phyloP scores from a whole-genome alignment of 2,797 vertebrate species.

The Dendrocincla fuliginosa region DNA sequence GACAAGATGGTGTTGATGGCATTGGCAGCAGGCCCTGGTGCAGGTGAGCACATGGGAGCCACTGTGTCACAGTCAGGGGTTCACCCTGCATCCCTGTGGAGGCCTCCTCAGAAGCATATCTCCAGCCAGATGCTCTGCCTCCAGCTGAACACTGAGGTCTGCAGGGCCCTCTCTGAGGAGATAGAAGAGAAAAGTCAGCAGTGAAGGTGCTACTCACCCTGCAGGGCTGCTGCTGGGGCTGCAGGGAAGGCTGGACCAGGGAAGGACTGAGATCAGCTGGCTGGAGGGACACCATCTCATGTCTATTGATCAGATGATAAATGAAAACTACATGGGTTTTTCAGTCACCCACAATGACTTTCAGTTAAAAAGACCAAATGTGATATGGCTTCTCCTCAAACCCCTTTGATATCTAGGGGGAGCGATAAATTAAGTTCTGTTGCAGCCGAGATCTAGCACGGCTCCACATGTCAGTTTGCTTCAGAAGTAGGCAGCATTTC shows the following conservation, averaged over 20 bases:
- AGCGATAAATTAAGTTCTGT: background rate
- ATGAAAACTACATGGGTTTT: background rate
- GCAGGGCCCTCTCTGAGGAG: background rate
- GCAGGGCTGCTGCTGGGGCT: background rate
- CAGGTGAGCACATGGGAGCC: rapidly evolving
- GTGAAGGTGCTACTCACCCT: background rate
- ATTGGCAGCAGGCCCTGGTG: background rate
- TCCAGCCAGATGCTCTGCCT: background rate
- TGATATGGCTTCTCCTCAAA: background rate
- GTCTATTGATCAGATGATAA: background rate
- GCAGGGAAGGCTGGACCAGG: background rate
- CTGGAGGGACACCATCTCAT: background rate
- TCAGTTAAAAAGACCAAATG: background rate
- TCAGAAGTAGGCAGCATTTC: slow-evolving; percentile 33
- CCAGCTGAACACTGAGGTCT: background rate
- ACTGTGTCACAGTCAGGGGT: rapidly evolving
- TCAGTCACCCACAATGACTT: background rate
- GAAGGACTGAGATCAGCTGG: background rate
- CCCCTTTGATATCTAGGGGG: slow-evolving; percentile 9
- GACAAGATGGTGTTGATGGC: rapidly evolving
- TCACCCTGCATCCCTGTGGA: rapidly evolving
- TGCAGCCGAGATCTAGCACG: background rate
- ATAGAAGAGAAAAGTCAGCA: background rate
- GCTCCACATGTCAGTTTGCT: slow-evolving; percentile 7
- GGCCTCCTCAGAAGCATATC: background rate